These are phyloP conservation scores for Calyptommatus sinebrachiatus DNA, from an alignment of 2,113 vertebrate genomes.

Conservation along the genomic window DNA sequence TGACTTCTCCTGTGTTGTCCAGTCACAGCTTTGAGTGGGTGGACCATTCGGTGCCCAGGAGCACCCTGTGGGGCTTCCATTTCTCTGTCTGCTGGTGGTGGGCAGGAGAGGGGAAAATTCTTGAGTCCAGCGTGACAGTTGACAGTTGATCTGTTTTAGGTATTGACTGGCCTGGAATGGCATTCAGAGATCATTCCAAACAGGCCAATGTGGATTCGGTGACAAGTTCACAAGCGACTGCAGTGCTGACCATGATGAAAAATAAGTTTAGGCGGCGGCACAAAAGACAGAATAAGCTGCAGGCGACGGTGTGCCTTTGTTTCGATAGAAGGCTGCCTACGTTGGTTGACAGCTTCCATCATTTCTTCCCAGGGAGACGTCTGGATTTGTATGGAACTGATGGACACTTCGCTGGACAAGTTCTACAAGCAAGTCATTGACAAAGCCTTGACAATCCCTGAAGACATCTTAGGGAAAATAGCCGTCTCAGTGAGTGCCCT, in stretches of 20 bases:
- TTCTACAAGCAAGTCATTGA: slow-evolving; percentile 97
- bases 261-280: background rate
- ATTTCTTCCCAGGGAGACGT: slow-evolving; percentile 84
- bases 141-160: no score
- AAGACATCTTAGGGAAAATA: slow-evolving; percentile 96
- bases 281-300: background rate
- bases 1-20: no score
- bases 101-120: no score
- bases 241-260: background rate
- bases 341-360: background rate
- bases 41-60: no score
- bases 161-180: no score
- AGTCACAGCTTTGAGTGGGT: no score
- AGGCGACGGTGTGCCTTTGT: accelerated
- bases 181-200: no score
- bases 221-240: no score
- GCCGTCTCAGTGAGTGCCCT: slow-evolving; percentile 86
- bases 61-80: no score
- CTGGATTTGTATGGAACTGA: slow-evolving; percentile 98
- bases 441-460: slow-evolving; percentile 88
- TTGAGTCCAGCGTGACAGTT: no score
- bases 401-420: slow-evolving; percentile 97
- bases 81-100: no score
- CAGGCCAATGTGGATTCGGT: no score
- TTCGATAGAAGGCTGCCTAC: background rate